Conservation (phyloP, 2,888 invertebrate genomes). For the Abscondita cerata region DNA sequence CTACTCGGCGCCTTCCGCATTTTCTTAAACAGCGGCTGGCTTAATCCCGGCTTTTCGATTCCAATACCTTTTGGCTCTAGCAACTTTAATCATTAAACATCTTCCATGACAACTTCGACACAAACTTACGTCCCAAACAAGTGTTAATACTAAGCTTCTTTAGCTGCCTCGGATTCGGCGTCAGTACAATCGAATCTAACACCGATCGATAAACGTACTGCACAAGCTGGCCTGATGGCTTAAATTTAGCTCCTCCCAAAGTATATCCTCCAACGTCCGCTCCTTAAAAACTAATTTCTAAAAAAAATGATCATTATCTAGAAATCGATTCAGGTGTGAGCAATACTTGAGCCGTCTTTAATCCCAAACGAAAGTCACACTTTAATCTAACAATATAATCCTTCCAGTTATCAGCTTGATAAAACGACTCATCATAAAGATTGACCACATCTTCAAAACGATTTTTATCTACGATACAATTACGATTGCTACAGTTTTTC, state of each 20-base stretch:
- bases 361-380: slow-evolving; percentile 4
- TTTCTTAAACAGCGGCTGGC: no score
- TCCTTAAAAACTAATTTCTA: slow-evolving; percentile 11
- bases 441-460: neutral
- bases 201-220: neutral
- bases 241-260: slow-evolving; percentile 8
- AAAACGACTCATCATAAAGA: slow-evolving; percentile 1
- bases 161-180: slow-evolving; percentile 1
- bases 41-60: no score
- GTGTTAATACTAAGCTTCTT: slow-evolving; percentile 18
- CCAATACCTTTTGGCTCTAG: neutral
- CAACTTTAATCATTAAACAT: no score
- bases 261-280: neutral
- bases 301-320: no score
- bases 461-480: no score
- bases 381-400: slow-evolving; percentile 5
- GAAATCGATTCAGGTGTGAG: no score
- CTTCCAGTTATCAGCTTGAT: neutral
- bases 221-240: neutral
- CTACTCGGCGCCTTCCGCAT: no score
- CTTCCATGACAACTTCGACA: no score
- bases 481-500: no score
- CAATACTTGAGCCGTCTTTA: slow-evolving; percentile 3
- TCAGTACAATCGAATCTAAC: neutral
- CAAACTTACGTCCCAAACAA: slow-evolving; percentile 20